Evolutionary conservation across 2,888 invertebrate species (phyloP).

Genomic region (Ypsolopha sequella): DNA sequence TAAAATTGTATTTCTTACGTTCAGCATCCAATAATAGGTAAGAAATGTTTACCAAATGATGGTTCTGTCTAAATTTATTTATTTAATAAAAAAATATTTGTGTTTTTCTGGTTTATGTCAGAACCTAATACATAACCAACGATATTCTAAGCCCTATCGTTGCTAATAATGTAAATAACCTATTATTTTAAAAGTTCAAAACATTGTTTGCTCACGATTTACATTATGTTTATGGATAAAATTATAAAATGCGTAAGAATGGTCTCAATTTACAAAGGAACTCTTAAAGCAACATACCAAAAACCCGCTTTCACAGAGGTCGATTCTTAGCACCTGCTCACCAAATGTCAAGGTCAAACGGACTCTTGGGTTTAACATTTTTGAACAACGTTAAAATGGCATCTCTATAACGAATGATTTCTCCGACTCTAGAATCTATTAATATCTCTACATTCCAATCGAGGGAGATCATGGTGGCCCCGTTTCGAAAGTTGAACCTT

Average conservation of each 20-base stretch:
- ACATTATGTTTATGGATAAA: neutral
- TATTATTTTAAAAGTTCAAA: too few relatives aligned
- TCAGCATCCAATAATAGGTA: too few relatives aligned
- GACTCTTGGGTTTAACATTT: slow-evolving; percentile 16
- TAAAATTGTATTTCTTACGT: too few relatives aligned
- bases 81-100: too few relatives aligned
- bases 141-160: too few relatives aligned
- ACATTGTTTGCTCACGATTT: too few relatives aligned
- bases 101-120: too few relatives aligned
- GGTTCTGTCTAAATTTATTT: too few relatives aligned
- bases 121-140: neutral
- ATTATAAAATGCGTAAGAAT: neutral
- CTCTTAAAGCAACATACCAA: too few relatives aligned
- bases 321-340: slow-evolving; percentile 27
- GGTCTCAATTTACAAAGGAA: too few relatives aligned
- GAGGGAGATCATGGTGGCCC: neutral
- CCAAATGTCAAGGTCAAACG: slow-evolving; percentile 53
- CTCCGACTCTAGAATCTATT: slow-evolving; percentile 26
- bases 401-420: slow-evolving; percentile 37
- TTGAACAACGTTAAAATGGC: slow-evolving; percentile 19
- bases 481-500: neutral
- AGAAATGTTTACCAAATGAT: too few relatives aligned
- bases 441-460: neutral
- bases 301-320: slow-evolving; percentile 10
- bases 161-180: too few relatives aligned